Conservation (phyloP, 2,113 vertebrate species). For the Xyliphius kryptos region DNA sequence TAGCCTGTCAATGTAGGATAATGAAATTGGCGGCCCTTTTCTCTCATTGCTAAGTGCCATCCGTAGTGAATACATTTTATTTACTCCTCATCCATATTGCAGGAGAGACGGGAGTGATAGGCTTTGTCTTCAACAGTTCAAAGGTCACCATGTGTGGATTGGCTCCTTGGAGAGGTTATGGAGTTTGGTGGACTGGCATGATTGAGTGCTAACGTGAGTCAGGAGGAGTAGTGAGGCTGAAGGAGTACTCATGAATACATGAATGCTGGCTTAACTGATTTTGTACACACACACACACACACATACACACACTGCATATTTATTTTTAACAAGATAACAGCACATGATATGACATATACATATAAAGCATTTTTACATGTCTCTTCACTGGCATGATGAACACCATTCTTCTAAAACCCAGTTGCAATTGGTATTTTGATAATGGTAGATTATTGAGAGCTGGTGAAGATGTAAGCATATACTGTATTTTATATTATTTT, state of each 20-base stretch:
- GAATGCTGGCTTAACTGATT: constrained; percentile 16
- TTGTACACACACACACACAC: too few relatives aligned
- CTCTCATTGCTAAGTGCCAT: constrained; percentile 65
- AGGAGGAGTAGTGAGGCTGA: constrained; percentile 8
- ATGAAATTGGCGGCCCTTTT: constrained; percentile 73
- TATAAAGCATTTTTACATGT: too few relatives aligned
- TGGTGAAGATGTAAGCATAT: too few relatives aligned
- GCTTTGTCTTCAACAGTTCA: constrained; percentile 46
- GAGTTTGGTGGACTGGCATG: constrained; percentile 26
- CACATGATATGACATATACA: too few relatives aligned
- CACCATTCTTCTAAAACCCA: too few relatives aligned
- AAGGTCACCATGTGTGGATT: constrained; percentile 48
- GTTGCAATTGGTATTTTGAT: too few relatives aligned
- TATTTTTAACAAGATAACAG: too few relatives aligned
- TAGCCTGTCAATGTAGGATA: constrained; percentile 76
- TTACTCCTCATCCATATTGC: constrained; percentile 37
- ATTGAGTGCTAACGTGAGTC: constrained; percentile 25
- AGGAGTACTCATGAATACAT: constrained; percentile 9
- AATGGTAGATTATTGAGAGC: too few relatives aligned
- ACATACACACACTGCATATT: too few relatives aligned
- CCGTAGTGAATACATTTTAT: constrained; percentile 56
- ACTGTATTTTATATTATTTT: too few relatives aligned
- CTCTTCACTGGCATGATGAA: too few relatives aligned
- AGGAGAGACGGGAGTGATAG: constrained; percentile 32
- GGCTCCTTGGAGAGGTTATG: constrained; percentile 33